A percentile compares a stretch with the other conserved stretches of the same genome.
Evolutionary conservation across 2,888 invertebrate genomes (phyloP).

Genomic region (Esperia sulphurella): DNA sequence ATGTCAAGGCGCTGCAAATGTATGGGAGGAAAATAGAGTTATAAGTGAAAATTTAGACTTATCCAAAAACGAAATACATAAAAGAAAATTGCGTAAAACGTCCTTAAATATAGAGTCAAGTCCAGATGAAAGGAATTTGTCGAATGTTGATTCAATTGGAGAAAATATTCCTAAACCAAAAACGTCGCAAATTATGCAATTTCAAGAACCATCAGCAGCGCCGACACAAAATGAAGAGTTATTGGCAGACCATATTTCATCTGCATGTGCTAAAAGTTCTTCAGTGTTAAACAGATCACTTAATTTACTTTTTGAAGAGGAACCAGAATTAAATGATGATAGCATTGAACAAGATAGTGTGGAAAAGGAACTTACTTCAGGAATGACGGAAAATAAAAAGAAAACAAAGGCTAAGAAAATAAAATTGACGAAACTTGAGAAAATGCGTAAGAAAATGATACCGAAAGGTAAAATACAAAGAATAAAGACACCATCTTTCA

Average conservation of each 20-base stretch:
- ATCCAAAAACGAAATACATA: slow-evolving; percentile 11
- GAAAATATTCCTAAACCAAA: too few relatives aligned
- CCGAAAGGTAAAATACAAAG: slow-evolving; percentile 52
- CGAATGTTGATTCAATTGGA: not conserved
- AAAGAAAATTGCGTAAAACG: too few relatives aligned
- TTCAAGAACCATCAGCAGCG: not conserved
- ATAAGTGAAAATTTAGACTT: slow-evolving; percentile 26
- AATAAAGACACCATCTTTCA: slow-evolving; percentile 17
- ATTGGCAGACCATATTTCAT: not conserved
- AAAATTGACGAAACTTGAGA: slow-evolving; percentile 47
- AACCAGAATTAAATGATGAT: not conserved
- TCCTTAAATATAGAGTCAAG: too few relatives aligned
- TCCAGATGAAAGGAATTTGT: too few relatives aligned
- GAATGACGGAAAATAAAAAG: slow-evolving; percentile 11
- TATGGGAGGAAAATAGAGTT: slow-evolving; percentile 29
- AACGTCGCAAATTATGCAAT: too few relatives aligned
- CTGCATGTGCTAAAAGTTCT: not conserved
- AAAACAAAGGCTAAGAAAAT: slow-evolving; percentile 19
- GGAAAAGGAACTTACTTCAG: not conserved
- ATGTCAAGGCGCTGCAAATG: slow-evolving; percentile 27
- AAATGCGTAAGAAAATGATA: slow-evolving; percentile 39
- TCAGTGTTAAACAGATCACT: not conserved
- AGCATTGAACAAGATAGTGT: not conserved
- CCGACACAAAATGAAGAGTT: not conserved
- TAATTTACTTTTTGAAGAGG: slow-evolving; percentile 2